phyloP scores from a whole-genome alignment of 2,797 vertebrate genomes.

The Scyliorhinus canicula region DNA sequence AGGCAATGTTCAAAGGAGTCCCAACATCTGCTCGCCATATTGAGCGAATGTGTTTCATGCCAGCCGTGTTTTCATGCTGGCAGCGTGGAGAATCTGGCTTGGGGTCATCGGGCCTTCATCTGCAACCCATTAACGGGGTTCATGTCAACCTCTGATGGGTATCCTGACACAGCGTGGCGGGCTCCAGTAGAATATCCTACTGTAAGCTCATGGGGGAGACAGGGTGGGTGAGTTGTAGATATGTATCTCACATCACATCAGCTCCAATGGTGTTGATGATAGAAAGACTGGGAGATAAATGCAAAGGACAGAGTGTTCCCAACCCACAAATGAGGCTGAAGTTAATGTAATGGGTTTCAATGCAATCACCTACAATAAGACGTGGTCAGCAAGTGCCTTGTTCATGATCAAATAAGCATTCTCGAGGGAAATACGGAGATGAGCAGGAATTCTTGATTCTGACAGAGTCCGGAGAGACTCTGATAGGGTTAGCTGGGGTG shows the following conservation, averaged over 20 bases:
- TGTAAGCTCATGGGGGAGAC: neutral
- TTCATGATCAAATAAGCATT: neutral
- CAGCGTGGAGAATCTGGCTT: too few relatives aligned
- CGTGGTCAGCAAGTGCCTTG: neutral
- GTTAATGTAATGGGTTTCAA: neutral
- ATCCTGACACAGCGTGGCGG: too few relatives aligned
- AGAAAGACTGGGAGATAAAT: neutral
- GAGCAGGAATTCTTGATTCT: neutral
- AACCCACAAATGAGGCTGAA: neutral
- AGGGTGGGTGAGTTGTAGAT: neutral
- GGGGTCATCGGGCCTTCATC: too few relatives aligned
- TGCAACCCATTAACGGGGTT: too few relatives aligned
- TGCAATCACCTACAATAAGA: neutral
- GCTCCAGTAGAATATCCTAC: too few relatives aligned
- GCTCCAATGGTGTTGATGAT: neutral
- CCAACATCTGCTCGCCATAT: too few relatives aligned
- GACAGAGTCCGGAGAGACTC: neutral
- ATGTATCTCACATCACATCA: neutral
- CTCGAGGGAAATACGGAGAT: neutral
- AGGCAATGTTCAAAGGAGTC: too few relatives aligned
- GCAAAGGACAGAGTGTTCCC: neutral
- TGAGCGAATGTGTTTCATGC: too few relatives aligned
- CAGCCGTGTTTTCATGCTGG: too few relatives aligned
- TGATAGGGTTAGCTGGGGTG: neutral
- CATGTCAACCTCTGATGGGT: too few relatives aligned